These are phyloP conservation scores for Lasioglossum albipes DNA, from an alignment of 1,140 invertebrate genomes.

Conservation along the genomic window DNA sequence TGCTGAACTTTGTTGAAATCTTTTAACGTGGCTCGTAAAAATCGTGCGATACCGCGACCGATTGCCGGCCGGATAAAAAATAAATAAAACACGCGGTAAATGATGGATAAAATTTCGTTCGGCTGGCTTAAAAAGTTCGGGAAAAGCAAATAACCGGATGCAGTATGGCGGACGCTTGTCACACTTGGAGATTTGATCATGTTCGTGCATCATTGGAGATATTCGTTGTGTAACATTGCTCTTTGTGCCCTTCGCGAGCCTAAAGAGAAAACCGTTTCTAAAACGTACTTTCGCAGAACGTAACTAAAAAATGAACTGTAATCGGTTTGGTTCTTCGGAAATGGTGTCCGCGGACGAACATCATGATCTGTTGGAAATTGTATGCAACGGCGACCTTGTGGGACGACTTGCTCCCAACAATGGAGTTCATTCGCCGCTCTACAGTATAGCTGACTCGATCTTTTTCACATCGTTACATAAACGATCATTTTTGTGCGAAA, in stretches of 20 bases:
- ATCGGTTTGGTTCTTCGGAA: not conserved
- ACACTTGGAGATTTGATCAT: slow-evolving; percentile 51
- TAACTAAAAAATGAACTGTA: not conserved
- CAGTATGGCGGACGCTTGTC: slow-evolving; percentile 77
- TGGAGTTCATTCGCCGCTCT: slow-evolving; percentile 41
- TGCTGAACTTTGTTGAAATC: slow-evolving; percentile 27
- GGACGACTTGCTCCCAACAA: slow-evolving; percentile 33
- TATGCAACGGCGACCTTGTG: slow-evolving; percentile 53
- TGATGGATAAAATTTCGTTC: not conserved
- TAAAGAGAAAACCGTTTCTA: too few species aligned
- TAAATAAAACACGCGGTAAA: not conserved
- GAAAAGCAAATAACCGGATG: slow-evolving; percentile 69
- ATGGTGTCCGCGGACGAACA: not conserved
- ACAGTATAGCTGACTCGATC: not conserved
- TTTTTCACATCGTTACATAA: not conserved
- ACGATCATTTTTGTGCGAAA: not conserved
- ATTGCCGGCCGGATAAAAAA: not conserved
- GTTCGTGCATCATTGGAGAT: slow-evolving; percentile 10
- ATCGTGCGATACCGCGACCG: not conserved
- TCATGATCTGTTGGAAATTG: slow-evolving; percentile 37
- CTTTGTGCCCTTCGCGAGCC: not conserved
- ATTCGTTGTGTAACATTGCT: not conserved
- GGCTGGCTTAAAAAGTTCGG: not conserved
- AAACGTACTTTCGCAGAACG: not conserved
- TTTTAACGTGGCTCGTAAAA: slow-evolving; percentile 1